Conservation (phyloP, 2,797 vertebrate genomes). For the Mus caroli region DNA sequence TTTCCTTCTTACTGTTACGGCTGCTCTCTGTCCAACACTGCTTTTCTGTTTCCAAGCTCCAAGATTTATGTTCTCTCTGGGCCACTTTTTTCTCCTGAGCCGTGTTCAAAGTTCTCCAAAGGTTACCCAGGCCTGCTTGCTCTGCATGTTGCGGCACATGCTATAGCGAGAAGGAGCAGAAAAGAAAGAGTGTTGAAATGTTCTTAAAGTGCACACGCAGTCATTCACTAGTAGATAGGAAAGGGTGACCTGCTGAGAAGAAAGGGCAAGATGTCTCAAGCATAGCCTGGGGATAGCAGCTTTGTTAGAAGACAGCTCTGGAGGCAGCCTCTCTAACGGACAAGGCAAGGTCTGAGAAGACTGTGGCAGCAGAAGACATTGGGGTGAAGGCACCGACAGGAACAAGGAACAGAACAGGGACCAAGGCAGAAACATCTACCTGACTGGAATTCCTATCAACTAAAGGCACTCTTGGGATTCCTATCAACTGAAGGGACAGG, state of each 20-base stretch:
- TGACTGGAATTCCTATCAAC: conserved; percentile 39
- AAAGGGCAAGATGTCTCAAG: conserved; percentile 50
- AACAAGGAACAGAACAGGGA: conserved; percentile 73
- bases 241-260: conserved; percentile 35
- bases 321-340: conserved; percentile 57
- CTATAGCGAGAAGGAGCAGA: background rate
- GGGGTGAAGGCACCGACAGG: conserved; percentile 53
- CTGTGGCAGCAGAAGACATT: conserved; percentile 29
- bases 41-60: conserved; percentile 26
- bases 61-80: background rate
- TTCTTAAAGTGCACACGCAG: background rate
- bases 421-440: conserved; percentile 66
- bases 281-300: background rate
- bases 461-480: conserved; percentile 17
- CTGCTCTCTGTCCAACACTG: background rate
- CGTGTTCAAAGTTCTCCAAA: conserved; percentile 44
- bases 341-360: conserved; percentile 53
- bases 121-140: background rate
- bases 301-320: conserved; percentile 42
- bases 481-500: background rate
- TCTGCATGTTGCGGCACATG: background rate
- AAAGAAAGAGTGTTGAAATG: background rate
- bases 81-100: conserved; percentile 15
- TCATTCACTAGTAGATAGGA: background rate
- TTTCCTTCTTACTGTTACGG: background rate